Conservation (phyloP, 2,797 vertebrate species). For the Sebastiscus albofasciatus region DNA sequence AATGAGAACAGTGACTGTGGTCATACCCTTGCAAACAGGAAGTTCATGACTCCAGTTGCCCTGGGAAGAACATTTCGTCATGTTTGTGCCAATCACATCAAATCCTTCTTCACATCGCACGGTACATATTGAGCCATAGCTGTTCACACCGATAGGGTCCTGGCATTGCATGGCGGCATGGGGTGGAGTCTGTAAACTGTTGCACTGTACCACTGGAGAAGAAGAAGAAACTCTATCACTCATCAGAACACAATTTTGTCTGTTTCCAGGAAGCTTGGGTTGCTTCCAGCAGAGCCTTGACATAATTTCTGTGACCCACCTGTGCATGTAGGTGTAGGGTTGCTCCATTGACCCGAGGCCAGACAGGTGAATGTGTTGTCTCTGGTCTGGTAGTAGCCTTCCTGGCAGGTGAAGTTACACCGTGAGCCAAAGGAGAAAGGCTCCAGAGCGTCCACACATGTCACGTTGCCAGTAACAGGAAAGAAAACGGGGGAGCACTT, state of each 20-base stretch:
- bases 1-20: neutral
- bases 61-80: conserved; percentile 57
- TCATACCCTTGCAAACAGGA: conserved; percentile 71
- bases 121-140: conserved; percentile 66
- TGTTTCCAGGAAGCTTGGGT: neutral
- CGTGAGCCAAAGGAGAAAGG: conserved; percentile 65
- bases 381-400: conserved; percentile 63
- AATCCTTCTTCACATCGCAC: conserved; percentile 70
- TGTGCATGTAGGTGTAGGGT: conserved; percentile 59
- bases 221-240: conserved; percentile 5
- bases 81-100: conserved; percentile 59
- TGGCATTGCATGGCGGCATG: conserved; percentile 57
- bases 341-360: conserved; percentile 64
- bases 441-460: conserved; percentile 53
- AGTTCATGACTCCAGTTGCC: conserved; percentile 68
- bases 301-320: conserved; percentile 29
- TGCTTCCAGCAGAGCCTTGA: neutral
- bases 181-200: conserved; percentile 35
- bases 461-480: conserved; percentile 52
- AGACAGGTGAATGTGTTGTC: conserved; percentile 59
- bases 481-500: conserved; percentile 47
- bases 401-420: conserved; percentile 67
- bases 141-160: conserved; percentile 52
- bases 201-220: conserved; percentile 53
- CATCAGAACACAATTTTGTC: neutral